Base-by-base conservation (phyloP, 2,113 vertebrate genomes). In the Leiothrix lutea region DNA sequence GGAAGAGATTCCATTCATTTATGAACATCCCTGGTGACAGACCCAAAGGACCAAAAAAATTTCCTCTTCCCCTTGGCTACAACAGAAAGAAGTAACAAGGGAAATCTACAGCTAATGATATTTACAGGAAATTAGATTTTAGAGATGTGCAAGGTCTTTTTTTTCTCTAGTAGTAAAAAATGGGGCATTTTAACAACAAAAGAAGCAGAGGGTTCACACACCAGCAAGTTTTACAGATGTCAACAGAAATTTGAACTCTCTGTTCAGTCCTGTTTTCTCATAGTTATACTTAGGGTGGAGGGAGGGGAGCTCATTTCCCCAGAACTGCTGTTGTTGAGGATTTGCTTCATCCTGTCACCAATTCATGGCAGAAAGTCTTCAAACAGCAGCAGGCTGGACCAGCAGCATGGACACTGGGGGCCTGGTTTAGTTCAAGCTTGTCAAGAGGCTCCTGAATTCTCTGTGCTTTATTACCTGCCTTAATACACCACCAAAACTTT, bases 41-140 rank as follows among this genome's bases (percentile, higher is more conserved):
- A 64, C 36, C 31, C 85, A 71, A 71, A 79, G 66, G 75, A 92
- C 36, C 14, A 79, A 56, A 70, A 78, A 56, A 11, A 54, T 78
- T 71, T 71, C 29, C 78, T 75, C 48, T 48, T 88, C 53, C 74
- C 29, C 23, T 91, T 73, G 62, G 70, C 93, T 80, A 69, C 29
- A 82, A 48, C 7, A 73, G 23, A 75, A 91, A 72, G 35, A 57
- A 18, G 18, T 31, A 87, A 72, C 48, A 71, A 23, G 70, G 61
- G 48, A 91, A 95, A 95, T 82, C 70, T 73, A n/a, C 54, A 90
- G 45, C 54, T 94, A 92, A 87, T 79, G 66, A 73, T 15, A 91
- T 82, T 82, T 88, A 26, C 26, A 28, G 62, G 53, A 92, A 80
- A 91, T 89, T 38, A 81, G 45, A 71, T 92, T 94, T 86, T 10